A percentile compares a stretch with the other conserved stretches of the same genome.
Conservation (phyloP, 2,888 invertebrate genomes). For the Hypercompe scribonia region DNA sequence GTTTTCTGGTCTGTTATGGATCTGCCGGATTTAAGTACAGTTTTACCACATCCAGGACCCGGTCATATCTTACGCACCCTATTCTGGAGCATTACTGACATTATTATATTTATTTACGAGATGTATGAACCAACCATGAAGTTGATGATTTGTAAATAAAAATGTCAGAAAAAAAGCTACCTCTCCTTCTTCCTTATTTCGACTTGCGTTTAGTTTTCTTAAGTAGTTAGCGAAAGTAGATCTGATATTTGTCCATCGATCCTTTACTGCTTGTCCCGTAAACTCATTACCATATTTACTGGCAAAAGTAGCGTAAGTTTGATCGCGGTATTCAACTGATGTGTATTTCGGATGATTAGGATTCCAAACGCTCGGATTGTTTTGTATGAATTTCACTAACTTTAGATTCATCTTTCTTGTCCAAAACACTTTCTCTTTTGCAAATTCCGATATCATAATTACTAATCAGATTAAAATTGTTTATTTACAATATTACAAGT, state of each 20-base stretch:
- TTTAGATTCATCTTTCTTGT: slow-evolving; percentile 80
- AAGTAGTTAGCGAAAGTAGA: slow-evolving; percentile 79
- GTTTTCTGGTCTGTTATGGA: no score
- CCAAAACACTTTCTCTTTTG: slow-evolving; percentile 82
- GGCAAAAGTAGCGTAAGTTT: slow-evolving; percentile 77
- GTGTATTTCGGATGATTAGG: slow-evolving; percentile 79
- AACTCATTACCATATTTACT: slow-evolving; percentile 75
- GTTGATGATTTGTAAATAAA: neutral
- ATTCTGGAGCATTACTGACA: no score
- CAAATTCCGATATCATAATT: slow-evolving; percentile 74
- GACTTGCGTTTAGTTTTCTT: slow-evolving; percentile 72
- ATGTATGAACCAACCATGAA: neutral
- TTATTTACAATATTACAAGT: neutral
- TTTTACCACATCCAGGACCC: no score
- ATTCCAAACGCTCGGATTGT: slow-evolving; percentile 78
- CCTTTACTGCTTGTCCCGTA: slow-evolving; percentile 79
- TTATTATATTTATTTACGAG: no score
- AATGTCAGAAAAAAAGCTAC: neutral
- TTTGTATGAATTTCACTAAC: slow-evolving; percentile 76
- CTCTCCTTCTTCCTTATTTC: slow-evolving; percentile 61
- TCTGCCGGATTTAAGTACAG: no score
- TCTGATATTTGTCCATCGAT: slow-evolving; percentile 82
- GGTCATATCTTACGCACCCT: no score
- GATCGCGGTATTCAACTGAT: slow-evolving; percentile 69
- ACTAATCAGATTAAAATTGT: neutral